Evolutionary conservation across 2,113 vertebrate species (phyloP).

Genomic region (Rafetus swinhoei): DNA sequence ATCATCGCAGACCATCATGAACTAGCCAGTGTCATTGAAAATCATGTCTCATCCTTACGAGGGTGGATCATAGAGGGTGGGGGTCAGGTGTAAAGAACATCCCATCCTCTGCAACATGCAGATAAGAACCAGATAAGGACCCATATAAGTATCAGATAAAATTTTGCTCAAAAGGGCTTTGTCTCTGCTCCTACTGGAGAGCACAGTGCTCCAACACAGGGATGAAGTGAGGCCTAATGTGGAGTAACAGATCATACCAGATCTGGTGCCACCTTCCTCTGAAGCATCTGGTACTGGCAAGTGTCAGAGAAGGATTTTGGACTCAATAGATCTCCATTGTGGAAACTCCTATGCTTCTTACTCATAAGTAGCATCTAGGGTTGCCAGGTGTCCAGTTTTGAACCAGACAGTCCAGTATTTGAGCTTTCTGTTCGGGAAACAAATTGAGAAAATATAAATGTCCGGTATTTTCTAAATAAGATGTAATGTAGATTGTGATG

Average conservation of each 20-base stretch:
- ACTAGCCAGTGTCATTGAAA: rapidly evolving
- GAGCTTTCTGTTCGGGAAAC: no score
- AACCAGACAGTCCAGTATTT: no score
- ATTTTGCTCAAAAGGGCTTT: neutral
- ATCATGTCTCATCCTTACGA: neutral
- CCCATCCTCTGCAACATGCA: rapidly evolving
- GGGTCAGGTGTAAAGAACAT: no score
- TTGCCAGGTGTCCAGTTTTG: no score
- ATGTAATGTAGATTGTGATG: no score
- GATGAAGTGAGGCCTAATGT: neutral
- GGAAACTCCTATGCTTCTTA: neutral
- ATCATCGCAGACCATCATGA: rapidly evolving
- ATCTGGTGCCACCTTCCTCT: neutral
- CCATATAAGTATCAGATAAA: rapidly evolving
- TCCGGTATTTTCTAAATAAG: no score
- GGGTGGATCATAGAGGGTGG: neutral
- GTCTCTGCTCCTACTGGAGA: neutral
- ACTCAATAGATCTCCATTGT: neutral
- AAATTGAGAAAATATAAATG: no score
- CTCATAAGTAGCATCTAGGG: neutral
- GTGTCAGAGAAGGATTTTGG: neutral
- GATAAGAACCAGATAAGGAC: no score
- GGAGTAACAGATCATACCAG: neutral
- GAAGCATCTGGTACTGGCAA: neutral
- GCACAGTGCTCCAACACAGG: neutral